Evolutionary conservation across 1,140 invertebrate genomes (phyloP), one percentile per base, ranked within the genome.

Genomic region (Latrodectus geometricus): DNA sequence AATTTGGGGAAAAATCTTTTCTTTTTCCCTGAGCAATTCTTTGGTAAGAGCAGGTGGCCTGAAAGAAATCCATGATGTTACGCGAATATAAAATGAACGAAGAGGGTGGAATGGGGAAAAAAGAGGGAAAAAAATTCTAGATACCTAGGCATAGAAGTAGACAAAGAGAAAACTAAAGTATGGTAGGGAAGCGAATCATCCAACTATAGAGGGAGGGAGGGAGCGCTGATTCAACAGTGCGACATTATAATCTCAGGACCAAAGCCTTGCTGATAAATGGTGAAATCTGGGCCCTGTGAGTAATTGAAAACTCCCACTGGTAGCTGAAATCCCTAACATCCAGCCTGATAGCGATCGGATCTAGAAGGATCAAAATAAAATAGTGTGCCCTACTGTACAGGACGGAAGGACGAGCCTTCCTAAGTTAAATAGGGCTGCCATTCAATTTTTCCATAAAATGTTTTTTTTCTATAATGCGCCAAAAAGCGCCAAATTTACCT

Each of bases 301-400:
- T 87, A 87, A 87, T 87, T 87, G 85, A 87, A 87, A 87, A 87
- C 85, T 80, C 85, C 85, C 77, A 80, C 85, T 87, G 85, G 85
- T 87, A 80, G 68, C 68, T 87, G 56, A 87, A 87, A 87, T 87
- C 85, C 85, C 85, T 79, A 79, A 80, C 85, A 87, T 87, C 85
- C 85, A 87, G 70, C 69, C 76, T 87, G 85, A 87, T 87, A 87
- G 85, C 75, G 77, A 80, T 80, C 85, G 76, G 85, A 87, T 87
- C 85, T 80, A 80, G 70, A 66, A 80, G 85, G 85, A 87, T 87
- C 85, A 87, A 80, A 80, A 52, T 80, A 87, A 87, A 87, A 87
- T 87, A 87, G 85, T 79, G 85, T 65, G 77, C 77, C 35, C 77
- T 54, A 75, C 76, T 49, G 50, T 61, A 35, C 35, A 35, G 69